Conservation (phyloP, 2,888 invertebrate genomes). For the Idaea biselata region DNA sequence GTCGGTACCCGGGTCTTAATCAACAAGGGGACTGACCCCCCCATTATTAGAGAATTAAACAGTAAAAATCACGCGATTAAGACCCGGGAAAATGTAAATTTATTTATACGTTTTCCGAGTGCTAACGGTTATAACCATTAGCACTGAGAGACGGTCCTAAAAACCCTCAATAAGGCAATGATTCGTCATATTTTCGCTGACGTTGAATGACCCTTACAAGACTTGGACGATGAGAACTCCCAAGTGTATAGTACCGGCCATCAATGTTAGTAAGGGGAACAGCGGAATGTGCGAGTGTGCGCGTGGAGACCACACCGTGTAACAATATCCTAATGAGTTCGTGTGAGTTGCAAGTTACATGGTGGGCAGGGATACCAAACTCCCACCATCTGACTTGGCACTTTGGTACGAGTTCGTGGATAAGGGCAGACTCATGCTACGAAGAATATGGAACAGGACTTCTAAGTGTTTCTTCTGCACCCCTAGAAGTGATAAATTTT, state of each 20-base stretch:
- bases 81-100: too few relatives aligned
- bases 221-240: conserved; percentile 5
- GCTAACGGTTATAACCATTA: too few relatives aligned
- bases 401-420: conserved; percentile 8
- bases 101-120: too few relatives aligned
- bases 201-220: too few relatives aligned
- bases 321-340: conserved; percentile 40
- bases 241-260: conserved; percentile 59
- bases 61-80: too few relatives aligned
- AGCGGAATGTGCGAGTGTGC: conserved; percentile 75
- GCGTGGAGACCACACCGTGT: conserved; percentile 77
- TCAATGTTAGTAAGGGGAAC: conserved; percentile 69
- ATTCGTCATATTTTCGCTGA: too few relatives aligned
- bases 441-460: not conserved
- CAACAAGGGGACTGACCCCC: too few relatives aligned
- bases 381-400: conserved; percentile 42
- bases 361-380: conserved; percentile 30
- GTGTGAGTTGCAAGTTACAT: conserved; percentile 38
- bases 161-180: too few relatives aligned
- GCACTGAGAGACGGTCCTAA: too few relatives aligned
- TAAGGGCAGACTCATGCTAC: not conserved
- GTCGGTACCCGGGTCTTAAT: too few relatives aligned
- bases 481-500: too few relatives aligned
- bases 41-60: too few relatives aligned
- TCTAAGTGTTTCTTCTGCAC: not conserved